Conservation (phyloP, 2,113 vertebrate genomes). For the Boleophthalmus pectinirostris region DNA sequence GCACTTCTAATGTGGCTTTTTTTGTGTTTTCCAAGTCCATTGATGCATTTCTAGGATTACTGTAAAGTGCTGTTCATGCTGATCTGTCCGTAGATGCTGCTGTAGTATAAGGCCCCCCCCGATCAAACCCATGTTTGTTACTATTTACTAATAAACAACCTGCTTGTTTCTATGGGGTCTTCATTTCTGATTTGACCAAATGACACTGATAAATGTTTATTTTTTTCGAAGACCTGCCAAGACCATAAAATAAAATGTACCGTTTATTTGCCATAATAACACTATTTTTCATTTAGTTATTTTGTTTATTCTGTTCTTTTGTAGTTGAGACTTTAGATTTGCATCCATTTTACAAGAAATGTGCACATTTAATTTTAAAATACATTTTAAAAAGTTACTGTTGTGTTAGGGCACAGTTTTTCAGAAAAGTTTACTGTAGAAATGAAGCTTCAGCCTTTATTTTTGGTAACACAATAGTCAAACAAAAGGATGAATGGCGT, state of each 20-base stretch:
- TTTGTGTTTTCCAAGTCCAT: conserved; percentile 7
- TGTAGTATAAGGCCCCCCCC: conserved; percentile 38
- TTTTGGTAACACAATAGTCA: conserved; percentile 10
- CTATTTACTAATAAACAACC: conserved; percentile 74
- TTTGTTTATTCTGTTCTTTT: not conserved
- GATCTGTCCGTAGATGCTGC: conserved; percentile 28
- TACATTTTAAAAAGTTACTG: too few relatives aligned
- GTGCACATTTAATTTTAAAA: not conserved
- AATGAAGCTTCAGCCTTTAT: not conserved
- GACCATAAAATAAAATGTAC: too few relatives aligned
- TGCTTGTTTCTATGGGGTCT: conserved; percentile 59
- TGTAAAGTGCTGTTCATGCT: conserved; percentile 22
- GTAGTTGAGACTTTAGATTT: not conserved
- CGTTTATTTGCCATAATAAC: too few relatives aligned
- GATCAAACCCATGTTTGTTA: conserved; percentile 43
- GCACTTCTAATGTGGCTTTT: not conserved
- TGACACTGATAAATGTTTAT: not conserved
- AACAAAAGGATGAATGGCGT: not conserved
- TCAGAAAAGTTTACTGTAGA: not conserved
- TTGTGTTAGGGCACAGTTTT: too few relatives aligned
- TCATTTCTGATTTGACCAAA: not conserved
- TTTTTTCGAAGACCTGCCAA: too few relatives aligned
- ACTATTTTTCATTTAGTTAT: not conserved
- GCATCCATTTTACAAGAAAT: not conserved
- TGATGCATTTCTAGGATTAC: conserved; percentile 22